Percentiles rank a stretch among this genome's conserved stretches.
phyloP scores from a whole-genome alignment of 30 jellyfish, hydroid and myxozoan genomes.

The Catostylus mosaicus region DNA sequence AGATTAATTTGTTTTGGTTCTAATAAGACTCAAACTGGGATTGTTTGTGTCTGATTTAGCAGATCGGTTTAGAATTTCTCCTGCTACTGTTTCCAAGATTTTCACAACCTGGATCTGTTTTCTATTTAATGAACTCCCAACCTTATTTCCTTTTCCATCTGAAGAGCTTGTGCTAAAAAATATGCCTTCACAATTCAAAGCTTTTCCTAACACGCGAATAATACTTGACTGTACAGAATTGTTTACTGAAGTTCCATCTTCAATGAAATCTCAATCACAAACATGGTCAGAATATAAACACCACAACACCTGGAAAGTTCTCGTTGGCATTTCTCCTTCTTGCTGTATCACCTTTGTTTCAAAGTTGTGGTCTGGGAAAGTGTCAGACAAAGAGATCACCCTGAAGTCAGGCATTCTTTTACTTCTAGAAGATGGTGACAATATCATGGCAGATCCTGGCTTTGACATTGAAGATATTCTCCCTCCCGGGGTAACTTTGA shows the following conservation, averaged over 20 bases:
- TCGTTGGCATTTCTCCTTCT: constrained; percentile 34
- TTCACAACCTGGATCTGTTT: constrained; percentile 56
- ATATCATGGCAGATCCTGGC: constrained; percentile 71
- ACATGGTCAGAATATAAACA: no score
- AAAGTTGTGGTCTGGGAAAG: constrained; percentile 48
- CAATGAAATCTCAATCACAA: constrained; percentile 43
- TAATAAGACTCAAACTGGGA: constrained; percentile 38
- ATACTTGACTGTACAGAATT: constrained; percentile 32
- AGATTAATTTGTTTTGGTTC: constrained; percentile 35
- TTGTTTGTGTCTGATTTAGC: constrained; percentile 44
- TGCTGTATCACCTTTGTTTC: constrained; percentile 38
- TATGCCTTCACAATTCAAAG: neutral
- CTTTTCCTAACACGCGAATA: constrained; percentile 21
- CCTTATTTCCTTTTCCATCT: constrained; percentile 21
- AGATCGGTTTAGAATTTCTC: constrained; percentile 26
- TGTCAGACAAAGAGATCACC: constrained; percentile 52
- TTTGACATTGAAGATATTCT: constrained; percentile 55
- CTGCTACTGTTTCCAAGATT: constrained; percentile 42
- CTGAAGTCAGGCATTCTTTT: constrained; percentile 29
- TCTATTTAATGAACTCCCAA: constrained; percentile 6
- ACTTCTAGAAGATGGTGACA: constrained; percentile 50
- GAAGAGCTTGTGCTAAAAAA: constrained; percentile 13
- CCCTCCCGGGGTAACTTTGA: constrained; percentile 57
- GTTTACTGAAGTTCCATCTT: constrained; percentile 34
- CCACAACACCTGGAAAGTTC: constrained; percentile 39